Percentiles rank a stretch among this genome's conserved stretches.
Conservation (phyloP, 1,140 invertebrate species). For the Pseudoatta argentina region DNA sequence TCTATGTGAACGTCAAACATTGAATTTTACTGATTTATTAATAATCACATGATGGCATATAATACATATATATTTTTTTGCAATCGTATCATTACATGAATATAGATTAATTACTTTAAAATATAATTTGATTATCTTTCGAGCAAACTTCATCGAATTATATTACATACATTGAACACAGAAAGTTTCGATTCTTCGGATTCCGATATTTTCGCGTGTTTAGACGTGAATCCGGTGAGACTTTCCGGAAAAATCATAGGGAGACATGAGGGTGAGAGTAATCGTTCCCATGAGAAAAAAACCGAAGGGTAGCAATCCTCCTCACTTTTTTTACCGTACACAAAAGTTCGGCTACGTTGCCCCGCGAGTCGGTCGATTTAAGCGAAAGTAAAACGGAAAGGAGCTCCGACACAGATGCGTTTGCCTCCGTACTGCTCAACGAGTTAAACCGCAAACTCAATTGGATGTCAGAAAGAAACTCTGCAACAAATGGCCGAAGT, state of each 20-base stretch:
- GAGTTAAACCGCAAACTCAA: conserved; percentile 77
- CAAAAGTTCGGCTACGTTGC: conserved; percentile 38
- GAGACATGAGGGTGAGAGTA: conserved; percentile 50
- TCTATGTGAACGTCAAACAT: background rate
- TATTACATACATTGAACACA: background rate
- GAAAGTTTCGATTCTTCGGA: background rate
- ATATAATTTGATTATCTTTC: conserved; percentile 1
- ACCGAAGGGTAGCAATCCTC: conserved; percentile 34
- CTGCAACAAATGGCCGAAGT: conserved; percentile 80
- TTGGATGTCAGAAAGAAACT: conserved; percentile 79
- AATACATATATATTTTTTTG: background rate
- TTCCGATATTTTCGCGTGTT: conserved; percentile 8
- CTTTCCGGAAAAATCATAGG: background rate
- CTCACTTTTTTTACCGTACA: conserved; percentile 49
- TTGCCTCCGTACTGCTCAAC: conserved; percentile 66
- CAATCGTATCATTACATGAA: background rate
- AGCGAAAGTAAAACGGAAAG: conserved; percentile 66
- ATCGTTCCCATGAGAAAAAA: conserved; percentile 48
- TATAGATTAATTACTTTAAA: background rate
- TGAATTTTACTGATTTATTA: background rate
- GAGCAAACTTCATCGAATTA: background rate
- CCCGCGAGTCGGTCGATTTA: conserved; percentile 68
- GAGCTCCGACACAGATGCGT: conserved; percentile 72
- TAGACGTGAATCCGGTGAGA: background rate
- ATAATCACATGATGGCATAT: background rate